Percentiles rank a stretch among this genome's conserved stretches.
Conservation (phyloP, 2,797 vertebrate species). For the Ceryle rudis region DNA sequence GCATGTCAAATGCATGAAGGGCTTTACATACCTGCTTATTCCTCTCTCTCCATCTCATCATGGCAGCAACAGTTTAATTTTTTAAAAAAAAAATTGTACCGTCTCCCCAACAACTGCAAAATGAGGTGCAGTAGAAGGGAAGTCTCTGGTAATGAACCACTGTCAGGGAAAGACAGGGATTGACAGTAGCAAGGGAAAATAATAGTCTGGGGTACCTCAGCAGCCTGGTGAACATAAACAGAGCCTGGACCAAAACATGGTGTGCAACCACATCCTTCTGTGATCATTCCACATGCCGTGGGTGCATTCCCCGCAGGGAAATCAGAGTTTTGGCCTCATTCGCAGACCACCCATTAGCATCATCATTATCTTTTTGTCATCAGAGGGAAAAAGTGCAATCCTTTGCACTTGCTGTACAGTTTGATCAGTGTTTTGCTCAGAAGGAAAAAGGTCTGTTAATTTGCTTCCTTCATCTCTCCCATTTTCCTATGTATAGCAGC, state of each 20-base stretch:
- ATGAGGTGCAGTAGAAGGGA: not conserved
- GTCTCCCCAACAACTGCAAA: not conserved
- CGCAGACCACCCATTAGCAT: not conserved
- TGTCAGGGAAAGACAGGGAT: not conserved
- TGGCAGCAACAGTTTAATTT: not conserved
- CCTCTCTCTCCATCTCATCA: not conserved
- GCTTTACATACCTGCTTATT: not conserved
- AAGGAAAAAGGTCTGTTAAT: not conserved
- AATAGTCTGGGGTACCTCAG: not conserved
- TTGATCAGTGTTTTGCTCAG: not conserved
- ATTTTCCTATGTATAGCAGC: not conserved
- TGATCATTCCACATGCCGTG: rapidly evolving
- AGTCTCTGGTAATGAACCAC: not conserved
- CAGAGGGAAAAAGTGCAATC: not conserved
- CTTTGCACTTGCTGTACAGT: not conserved
- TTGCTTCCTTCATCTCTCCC: not conserved
- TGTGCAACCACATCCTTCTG: not conserved
- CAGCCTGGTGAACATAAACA: not conserved
- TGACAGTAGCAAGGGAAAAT: not conserved
- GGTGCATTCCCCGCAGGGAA: not conserved
- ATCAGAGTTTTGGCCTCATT: rapidly evolving
- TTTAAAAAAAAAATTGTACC: not conserved
- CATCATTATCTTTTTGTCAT: not conserved
- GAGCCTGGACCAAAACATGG: not conserved
- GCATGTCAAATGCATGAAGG: not conserved